These are phyloP conservation scores for Leucozona laternaria DNA, from an alignment of 2,888 invertebrate species.

Conservation along the genomic window DNA sequence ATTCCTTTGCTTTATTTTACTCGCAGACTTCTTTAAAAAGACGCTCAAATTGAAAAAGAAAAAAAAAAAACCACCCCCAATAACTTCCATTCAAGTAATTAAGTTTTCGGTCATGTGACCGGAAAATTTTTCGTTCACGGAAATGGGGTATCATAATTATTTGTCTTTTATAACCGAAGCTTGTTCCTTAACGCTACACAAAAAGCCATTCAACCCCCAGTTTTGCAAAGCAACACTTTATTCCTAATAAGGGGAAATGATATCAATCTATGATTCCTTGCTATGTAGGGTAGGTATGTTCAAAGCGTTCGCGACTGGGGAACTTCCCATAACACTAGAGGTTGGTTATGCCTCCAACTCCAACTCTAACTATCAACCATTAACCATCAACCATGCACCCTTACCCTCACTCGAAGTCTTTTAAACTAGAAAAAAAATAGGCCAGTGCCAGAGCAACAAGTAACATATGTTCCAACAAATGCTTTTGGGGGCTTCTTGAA, in stretches of 20 bases:
- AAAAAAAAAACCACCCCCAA: slow-evolving; percentile 8
- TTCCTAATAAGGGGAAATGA: slow-evolving; percentile 54
- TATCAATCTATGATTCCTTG: slow-evolving; percentile 40
- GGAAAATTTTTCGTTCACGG: slow-evolving; percentile 68
- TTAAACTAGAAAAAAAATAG: slow-evolving; percentile 47
- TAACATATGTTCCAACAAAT: slow-evolving; percentile 62
- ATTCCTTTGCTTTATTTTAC: slow-evolving; percentile 57
- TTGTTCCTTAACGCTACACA: slow-evolving; percentile 29
- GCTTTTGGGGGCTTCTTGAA: slow-evolving; percentile 44
- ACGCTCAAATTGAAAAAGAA: background rate
- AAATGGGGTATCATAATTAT: slow-evolving; percentile 76
- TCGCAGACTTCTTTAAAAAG: slow-evolving; percentile 33
- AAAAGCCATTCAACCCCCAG: slow-evolving; percentile 19
- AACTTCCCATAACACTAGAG: slow-evolving; percentile 52
- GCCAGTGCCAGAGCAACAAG: slow-evolving; percentile 71
- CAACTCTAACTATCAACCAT: background rate
- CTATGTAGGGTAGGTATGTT: slow-evolving; percentile 4
- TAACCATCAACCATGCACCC: too few relatives aligned
- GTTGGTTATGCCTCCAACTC: background rate
- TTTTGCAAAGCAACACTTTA: slow-evolving; percentile 16
- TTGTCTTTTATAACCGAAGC: slow-evolving; percentile 74
- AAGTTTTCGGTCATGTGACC: slow-evolving; percentile 77
- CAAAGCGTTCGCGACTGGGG: slow-evolving; percentile 24
- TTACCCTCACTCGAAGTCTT: slow-evolving; percentile 13
- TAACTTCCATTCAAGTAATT: slow-evolving; percentile 69